These are phyloP conservation scores for Drosophila planitibia DNA, from an alignment of 2,888 invertebrate species.

Conservation along the genomic window DNA sequence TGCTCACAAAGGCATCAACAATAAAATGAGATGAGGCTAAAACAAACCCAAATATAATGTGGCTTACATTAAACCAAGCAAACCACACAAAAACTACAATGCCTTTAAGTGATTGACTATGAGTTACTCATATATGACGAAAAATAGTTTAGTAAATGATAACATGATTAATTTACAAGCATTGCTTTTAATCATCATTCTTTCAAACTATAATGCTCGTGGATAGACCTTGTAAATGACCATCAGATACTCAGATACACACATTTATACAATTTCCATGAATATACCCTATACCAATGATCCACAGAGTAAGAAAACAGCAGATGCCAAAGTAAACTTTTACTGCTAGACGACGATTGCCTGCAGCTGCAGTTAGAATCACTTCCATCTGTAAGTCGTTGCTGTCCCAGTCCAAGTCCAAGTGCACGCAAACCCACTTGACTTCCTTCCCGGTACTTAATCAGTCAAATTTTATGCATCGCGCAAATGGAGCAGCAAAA, in stretches of 20 bases:
- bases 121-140: not conserved
- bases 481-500: slow-evolving; percentile 35
- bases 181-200: not conserved
- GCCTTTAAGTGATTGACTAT: not conserved
- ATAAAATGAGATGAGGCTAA: slow-evolving; percentile 59
- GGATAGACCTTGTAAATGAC: not conserved
- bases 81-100: not conserved
- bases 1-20: slow-evolving; percentile 26
- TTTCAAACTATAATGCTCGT: not conserved
- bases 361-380: slow-evolving; percentile 66
- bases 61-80: slow-evolving; percentile 59
- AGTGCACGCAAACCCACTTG: slow-evolving; percentile 33
- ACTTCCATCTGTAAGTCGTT: not conserved
- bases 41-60: slow-evolving; percentile 51
- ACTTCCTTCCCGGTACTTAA: slow-evolving; percentile 67
- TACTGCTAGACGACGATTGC: slow-evolving; percentile 49
- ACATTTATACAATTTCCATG: not conserved
- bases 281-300: not conserved
- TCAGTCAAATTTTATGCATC: slow-evolving; percentile 70
- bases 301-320: slow-evolving; percentile 20
- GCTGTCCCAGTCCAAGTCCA: slow-evolving; percentile 1
- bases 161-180: not conserved
- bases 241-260: not conserved
- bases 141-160: not conserved
- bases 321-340: slow-evolving; percentile 39